Base-by-base conservation (phyloP, 2,888 invertebrate genomes). In the Erynnis tages region DNA sequence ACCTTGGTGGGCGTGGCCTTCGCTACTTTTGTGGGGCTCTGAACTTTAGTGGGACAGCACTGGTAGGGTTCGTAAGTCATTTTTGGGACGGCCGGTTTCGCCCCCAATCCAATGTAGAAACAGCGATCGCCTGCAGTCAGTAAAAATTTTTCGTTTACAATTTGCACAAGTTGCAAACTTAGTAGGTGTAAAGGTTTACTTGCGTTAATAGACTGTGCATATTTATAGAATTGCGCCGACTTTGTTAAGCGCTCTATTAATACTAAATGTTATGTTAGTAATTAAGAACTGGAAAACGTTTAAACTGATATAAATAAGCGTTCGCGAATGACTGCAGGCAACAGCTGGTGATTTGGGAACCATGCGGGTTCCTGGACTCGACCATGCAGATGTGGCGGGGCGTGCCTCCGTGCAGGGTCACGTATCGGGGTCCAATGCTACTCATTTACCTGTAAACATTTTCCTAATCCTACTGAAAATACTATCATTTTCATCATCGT, bases 91-190 rank as follows among this genome's bases (percentile, higher is more conserved):
- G 92, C 92, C 87, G 91, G 92, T 91, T 94, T 94, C 91, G 95
- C 95, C 91, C 95, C 96, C 93, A 96, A 93, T 92, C 96, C 96
- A 92, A 96, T 95, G 95, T 95, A 95, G 95, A 96, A 96, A 94
- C 96, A 96, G 93, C 96, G 96, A 94, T 96, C 96, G 94, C 96
- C 96, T 96, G 95, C 95, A 93, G 93, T 93, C 94, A 94, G 94
- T 94, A 95, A 95, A 95, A 94, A 95, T 93, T 92, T 93, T 91
- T 93, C 76, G 73, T 93, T 93, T 92, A 91, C 88, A 85, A 86
- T 76, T 86, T 82, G 84, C 77, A 82, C 73, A 79, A 65, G 80
- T 73, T 73, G 73, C 68, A 73, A 74, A 69, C 67, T 74, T 63
- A n/a, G n/a, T n/a, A n/a, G n/a, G n/a, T 78, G 77, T 67, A 76